Base-by-base conservation (phyloP, 1,140 invertebrate species). In the Chironomus tepperi region DNA sequence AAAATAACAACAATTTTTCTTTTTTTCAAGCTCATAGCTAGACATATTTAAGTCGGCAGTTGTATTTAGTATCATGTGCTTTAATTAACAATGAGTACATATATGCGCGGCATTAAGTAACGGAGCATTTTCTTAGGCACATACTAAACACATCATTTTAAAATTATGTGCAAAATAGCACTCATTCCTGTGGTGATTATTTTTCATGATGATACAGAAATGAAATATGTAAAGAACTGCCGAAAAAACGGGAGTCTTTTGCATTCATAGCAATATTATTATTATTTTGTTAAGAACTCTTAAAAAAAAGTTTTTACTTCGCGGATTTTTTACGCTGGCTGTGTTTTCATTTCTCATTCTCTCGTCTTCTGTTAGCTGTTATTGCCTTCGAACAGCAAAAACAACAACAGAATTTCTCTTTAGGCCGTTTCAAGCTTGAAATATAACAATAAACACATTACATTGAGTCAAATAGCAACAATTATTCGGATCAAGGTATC, bases 361-460 rank as follows among this genome's bases (percentile, higher is more conserved):
- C 24, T 34, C 24, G 1, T 34, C 24, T 34, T 34, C 5, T 34
- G 24, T 34, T 1, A 34, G 24, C 24, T 34, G 24, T 34, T 34
- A 34, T 34, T 34, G 24, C 24, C 24, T n/a, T 34, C 24, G 24
- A 34, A 34, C 24, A 34, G 24, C 24, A 34, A 34, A 1, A 34
- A 34, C 24, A 34, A 34, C 24, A 34, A 34, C 24, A 34, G 24
- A 34, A 34, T 34, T 34, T 34, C 24, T 34, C 24, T 34, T 34
- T 34, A 34, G 24, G 24, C 24, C 24, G 24, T 34, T 34, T 34
- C 43, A 47, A 15, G 47, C 47, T n/a, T 57, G 12, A 57, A 57
- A 57, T 57, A 57, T 57, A 57, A 57, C 47, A 57, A 57, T 57
- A 57, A 57, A n/a, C 47, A 57, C n/a, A 57, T 57, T 57, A 57